Percentiles rank a stretch among this genome's conserved stretches.
Conservation (phyloP, 1,140 invertebrate species). For the Pseudomyrmex cubaensis region DNA sequence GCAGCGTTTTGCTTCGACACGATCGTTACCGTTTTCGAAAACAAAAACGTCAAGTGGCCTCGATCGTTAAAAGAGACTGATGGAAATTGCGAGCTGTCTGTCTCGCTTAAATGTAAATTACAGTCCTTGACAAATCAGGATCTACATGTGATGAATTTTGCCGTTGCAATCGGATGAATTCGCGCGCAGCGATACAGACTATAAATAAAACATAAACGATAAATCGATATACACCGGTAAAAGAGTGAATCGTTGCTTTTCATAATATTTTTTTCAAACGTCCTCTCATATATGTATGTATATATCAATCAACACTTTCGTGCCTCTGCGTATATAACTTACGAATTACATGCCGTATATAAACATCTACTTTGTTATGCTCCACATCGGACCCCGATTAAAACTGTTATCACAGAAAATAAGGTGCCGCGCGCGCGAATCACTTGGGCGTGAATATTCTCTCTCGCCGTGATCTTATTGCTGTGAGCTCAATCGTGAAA, state of each 20-base stretch:
- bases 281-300: constrained; percentile 25
- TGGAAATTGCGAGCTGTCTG: not conserved
- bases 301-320: constrained; percentile 64
- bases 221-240: too few species aligned
- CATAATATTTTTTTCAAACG: constrained; percentile 21
- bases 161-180: not conserved
- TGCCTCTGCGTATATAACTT: constrained; percentile 63
- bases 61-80: not conserved
- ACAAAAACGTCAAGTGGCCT: not conserved
- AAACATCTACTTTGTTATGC: constrained; percentile 65
- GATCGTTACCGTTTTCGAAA: constrained; percentile 11
- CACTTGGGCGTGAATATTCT: not conserved
- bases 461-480: not conserved
- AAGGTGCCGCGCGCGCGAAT: constrained; percentile 1
- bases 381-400: constrained; percentile 55
- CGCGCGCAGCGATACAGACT: not conserved
- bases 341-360: constrained; percentile 71
- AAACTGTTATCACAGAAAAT: not conserved
- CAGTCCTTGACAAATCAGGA: not conserved
- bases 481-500: not conserved
- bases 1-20: not conserved
- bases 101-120: constrained; percentile 9
- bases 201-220: too few species aligned
- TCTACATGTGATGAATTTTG: not conserved
- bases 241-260: constrained; percentile 70